These are phyloP conservation scores for Nesidiocoris tenuis DNA, from an alignment of 2,888 invertebrate species.

Conservation along the genomic window DNA sequence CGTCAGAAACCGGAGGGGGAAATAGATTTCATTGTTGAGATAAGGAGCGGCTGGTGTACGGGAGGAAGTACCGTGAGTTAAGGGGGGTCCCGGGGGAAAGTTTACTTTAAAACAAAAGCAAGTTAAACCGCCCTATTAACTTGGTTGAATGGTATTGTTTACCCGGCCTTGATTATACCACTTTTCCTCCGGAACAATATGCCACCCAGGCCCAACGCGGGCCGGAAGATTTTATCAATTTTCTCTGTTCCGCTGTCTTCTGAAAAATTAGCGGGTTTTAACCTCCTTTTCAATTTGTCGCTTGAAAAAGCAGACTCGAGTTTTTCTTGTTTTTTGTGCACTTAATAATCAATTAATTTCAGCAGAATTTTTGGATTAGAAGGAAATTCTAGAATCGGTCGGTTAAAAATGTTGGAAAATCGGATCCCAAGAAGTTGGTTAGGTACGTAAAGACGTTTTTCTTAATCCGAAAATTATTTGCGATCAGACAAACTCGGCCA, in stretches of 20 bases:
- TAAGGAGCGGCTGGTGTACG: not conserved
- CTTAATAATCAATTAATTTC: too few species aligned
- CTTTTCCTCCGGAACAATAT: conserved; percentile 24
- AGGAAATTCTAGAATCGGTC: too few species aligned
- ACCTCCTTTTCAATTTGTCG: too few species aligned
- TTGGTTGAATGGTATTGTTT: conserved; percentile 41
- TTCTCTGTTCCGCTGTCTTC: not conserved
- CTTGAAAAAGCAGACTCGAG: too few species aligned
- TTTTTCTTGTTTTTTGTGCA: too few species aligned
- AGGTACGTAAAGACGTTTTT: too few species aligned
- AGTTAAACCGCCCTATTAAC: conserved; percentile 41
- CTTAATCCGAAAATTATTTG: too few species aligned
- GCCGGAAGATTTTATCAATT: not conserved
- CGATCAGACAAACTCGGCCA: too few species aligned
- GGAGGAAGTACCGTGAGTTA: not conserved
- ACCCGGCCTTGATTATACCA: conserved; percentile 38
- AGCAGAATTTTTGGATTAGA: too few species aligned
- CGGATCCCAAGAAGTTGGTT: too few species aligned
- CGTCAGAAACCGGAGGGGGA: conserved; percentile 3
- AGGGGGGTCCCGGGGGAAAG: conserved; percentile 11
- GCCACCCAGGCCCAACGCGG: conserved; percentile 6
- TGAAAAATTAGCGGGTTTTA: not conserved
- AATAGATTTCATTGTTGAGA: conserved; percentile 35
- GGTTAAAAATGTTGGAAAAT: too few species aligned
- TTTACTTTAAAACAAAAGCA: conserved; percentile 43